These are phyloP conservation scores for Caranx ignobilis DNA, from an alignment of 2,113 vertebrate genomes.

Conservation along the genomic window DNA sequence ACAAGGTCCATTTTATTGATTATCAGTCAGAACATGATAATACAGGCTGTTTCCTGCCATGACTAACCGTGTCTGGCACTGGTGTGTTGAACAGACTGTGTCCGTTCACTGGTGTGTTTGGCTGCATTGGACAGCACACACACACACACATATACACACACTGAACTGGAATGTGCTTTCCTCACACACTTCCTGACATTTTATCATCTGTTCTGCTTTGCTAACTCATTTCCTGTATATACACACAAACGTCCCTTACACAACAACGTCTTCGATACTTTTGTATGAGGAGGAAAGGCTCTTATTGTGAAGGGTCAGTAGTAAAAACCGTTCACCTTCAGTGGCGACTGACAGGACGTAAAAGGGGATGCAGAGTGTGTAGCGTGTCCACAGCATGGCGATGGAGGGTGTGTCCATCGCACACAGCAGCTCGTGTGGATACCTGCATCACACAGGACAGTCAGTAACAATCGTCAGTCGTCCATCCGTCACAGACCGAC, in stretches of 20 bases:
- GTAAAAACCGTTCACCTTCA: constrained; percentile 85
- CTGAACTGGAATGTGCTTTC: constrained; percentile 13
- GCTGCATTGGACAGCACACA: neutral
- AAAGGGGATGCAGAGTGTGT: constrained; percentile 89
- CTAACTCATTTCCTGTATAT: constrained; percentile 62
- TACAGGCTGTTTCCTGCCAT: neutral
- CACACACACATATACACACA: neutral
- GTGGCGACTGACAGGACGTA: constrained; percentile 88
- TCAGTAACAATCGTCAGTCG: neutral
- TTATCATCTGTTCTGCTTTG: constrained; percentile 33
- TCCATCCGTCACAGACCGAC: neutral
- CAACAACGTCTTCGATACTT: neutral
- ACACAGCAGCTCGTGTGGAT: constrained; percentile 87
- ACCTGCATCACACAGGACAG: constrained; percentile 62
- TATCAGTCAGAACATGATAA: too few relatives aligned
- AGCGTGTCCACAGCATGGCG: constrained; percentile 88
- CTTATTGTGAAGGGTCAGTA: neutral
- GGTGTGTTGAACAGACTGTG: neutral
- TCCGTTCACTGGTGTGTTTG: neutral
- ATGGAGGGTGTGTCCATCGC: constrained; percentile 83
- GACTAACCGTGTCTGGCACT: too few relatives aligned
- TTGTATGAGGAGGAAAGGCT: neutral
- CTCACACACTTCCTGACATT: constrained; percentile 58
- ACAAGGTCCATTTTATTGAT: too few relatives aligned
- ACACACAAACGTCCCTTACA: constrained; percentile 11